phyloP scores from a whole-genome alignment of 2,888 invertebrate species.

The Atethmia centrago region DNA sequence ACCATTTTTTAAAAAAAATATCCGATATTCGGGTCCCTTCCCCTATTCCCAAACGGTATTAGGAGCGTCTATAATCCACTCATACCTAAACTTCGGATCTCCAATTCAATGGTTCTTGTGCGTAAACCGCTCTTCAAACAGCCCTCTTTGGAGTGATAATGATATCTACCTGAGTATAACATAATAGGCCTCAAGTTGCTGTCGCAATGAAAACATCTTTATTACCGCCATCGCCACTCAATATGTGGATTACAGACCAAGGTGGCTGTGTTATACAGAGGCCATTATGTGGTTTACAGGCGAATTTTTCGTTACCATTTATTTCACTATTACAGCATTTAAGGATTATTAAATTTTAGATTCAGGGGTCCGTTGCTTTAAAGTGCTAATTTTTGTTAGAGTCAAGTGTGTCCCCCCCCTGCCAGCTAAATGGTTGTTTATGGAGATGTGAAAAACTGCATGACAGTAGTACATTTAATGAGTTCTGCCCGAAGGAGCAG shows the following conservation, averaged over 20 bases:
- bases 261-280: not conserved
- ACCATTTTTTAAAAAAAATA: no score
- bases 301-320: no score
- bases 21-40: no score
- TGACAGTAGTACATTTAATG: no score
- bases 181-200: not conserved
- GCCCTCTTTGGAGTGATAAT: not conserved
- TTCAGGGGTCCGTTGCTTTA: no score
- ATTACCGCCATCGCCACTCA: not conserved
- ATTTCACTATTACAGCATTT: no score
- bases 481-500: no score
- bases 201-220: not conserved
- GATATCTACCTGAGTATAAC: not conserved
- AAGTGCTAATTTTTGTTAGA: no score
- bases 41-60: not conserved
- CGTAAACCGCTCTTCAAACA: slow-evolving; percentile 20
- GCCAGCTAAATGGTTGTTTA: no score
- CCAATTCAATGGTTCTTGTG: slow-evolving; percentile 23
- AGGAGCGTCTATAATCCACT: slow-evolving; percentile 36
- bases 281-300: not conserved
- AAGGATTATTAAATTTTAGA: no score
- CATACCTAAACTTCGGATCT: slow-evolving; percentile 32
- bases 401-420: no score
- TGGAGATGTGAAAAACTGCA: no score
- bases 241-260: not conserved